These are phyloP conservation scores for Oreochromis aureus DNA, from an alignment of 2,113 vertebrate species.

Conservation along the genomic window DNA sequence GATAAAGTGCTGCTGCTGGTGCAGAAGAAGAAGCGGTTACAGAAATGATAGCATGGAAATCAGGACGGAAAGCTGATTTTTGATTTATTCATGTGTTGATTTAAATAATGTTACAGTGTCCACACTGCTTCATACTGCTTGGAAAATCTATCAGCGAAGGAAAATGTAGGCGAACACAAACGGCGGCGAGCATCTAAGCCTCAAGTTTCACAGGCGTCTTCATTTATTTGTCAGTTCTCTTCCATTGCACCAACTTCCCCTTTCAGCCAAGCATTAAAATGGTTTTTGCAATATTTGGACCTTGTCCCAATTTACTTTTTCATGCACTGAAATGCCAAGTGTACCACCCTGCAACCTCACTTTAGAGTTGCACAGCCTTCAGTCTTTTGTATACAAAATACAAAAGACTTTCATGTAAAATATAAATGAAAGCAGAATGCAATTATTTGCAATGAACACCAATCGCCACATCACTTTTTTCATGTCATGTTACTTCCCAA, in stretches of 20 bases:
- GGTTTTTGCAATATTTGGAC: background rate
- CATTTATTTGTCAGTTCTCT: background rate
- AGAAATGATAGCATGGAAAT: background rate
- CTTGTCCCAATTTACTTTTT: background rate
- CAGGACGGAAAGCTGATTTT: background rate
- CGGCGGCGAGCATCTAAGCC: rapidly evolving
- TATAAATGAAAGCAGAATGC: background rate
- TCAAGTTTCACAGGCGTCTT: background rate
- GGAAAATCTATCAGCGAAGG: background rate
- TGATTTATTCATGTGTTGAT: background rate
- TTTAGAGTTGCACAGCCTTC: background rate
- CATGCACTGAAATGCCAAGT: background rate
- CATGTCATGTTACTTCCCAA: background rate
- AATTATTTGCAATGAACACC: background rate
- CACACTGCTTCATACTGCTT: background rate
- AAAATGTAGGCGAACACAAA: rapidly evolving
- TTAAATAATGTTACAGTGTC: background rate
- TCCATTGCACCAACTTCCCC: background rate
- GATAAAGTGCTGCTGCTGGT: background rate
- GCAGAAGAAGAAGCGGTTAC: background rate
- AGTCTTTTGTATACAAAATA: background rate
- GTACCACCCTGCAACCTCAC: background rate
- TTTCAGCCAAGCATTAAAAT: background rate
- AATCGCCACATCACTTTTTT: background rate
- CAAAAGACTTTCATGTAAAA: background rate